Evolutionary conservation across 2,113 vertebrate species (phyloP).

Genomic region (Aleadryas rufinucha): DNA sequence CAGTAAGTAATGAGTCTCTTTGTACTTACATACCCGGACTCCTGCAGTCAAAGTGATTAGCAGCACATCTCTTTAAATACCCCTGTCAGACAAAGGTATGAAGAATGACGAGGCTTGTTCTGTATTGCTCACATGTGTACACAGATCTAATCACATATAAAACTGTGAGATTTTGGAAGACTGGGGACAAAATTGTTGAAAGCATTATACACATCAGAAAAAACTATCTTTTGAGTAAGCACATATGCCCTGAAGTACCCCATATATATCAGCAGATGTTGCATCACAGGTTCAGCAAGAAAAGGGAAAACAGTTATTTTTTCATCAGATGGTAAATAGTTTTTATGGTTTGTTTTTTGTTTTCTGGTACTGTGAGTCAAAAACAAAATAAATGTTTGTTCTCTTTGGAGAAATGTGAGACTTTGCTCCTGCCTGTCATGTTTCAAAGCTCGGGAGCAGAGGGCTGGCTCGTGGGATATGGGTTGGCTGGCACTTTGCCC

Average conservation of each 20-base stretch:
- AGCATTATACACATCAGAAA: neutral
- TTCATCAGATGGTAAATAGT: neutral
- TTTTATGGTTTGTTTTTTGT: neutral
- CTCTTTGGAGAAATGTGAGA: neutral
- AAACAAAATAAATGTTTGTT: neutral
- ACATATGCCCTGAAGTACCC: neutral
- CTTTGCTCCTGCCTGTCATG: neutral
- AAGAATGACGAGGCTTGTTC: neutral
- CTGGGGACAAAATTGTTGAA: neutral
- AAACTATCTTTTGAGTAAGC: neutral
- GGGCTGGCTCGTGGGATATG: neutral
- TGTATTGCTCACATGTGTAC: neutral
- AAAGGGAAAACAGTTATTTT: neutral
- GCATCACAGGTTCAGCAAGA: neutral
- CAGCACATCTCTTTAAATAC: neutral
- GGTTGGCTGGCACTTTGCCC: neutral
- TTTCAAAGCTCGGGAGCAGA: neutral
- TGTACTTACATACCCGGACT: neutral
- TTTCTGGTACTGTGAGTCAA: neutral
- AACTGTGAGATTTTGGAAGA: neutral
- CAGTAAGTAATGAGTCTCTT: neutral
- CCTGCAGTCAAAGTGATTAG: neutral
- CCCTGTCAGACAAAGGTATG: neutral
- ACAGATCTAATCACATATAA: neutral
- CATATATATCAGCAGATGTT: neutral